Percentiles rank a stretch among this genome's conserved stretches.
Evolutionary conservation across 2,113 vertebrate genomes (phyloP).

Genomic region (Clinocottus analis): DNA sequence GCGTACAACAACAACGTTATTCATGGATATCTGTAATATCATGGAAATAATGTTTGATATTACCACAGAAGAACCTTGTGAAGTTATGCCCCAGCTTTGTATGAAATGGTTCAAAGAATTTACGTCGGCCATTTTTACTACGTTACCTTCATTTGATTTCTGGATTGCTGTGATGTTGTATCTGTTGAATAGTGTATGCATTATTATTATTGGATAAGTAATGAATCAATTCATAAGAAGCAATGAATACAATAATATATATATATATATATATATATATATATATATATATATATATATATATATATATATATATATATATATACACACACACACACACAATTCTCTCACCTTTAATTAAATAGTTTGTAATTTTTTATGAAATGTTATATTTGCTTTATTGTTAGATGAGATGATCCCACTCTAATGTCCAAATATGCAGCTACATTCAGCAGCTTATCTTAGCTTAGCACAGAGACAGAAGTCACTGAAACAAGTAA

Average conservation of each 20-base stretch:
- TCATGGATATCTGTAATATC: neutral
- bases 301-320: no score
- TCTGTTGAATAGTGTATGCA: no score
- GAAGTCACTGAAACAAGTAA: neutral
- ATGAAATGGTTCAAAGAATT: neutral
- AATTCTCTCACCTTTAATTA: no score
- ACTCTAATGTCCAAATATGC: neutral
- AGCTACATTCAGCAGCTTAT: neutral
- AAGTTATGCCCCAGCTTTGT: neutral
- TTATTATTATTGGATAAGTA: neutral
- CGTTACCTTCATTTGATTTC: neutral
- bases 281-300: no score
- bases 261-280: no score
- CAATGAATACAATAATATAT: no score
- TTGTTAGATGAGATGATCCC: no score
- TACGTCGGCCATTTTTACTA: neutral
- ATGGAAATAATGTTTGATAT: neutral
- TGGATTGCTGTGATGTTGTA: neutral
- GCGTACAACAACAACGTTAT: neutral
- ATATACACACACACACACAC: no score
- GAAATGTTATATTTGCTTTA: neutral
- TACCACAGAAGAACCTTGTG: neutral
- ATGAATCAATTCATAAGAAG: neutral
- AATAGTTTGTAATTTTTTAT: neutral
- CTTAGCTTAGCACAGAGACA: neutral